These are phyloP conservation scores for Orthonevra nobilis DNA, from an alignment of 2,888 invertebrate genomes.

Conservation along the genomic window DNA sequence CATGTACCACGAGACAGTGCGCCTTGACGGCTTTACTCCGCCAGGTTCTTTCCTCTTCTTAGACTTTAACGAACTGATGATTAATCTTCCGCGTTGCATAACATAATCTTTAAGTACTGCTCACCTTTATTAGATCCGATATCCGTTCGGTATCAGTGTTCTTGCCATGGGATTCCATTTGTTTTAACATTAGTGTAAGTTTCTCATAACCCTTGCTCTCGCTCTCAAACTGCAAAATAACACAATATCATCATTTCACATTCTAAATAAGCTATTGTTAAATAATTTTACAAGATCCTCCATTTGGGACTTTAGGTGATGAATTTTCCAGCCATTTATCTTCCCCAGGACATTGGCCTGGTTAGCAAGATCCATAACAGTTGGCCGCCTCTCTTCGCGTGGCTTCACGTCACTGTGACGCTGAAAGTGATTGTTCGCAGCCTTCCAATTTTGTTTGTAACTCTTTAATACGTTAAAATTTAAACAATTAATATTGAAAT, in stretches of 20 bases:
- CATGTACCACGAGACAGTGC: no score
- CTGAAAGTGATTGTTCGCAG: constrained; percentile 87
- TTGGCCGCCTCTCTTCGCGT: constrained; percentile 91
- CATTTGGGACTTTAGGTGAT: constrained; percentile 95
- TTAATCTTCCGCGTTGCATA: no score
- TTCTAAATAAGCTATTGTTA: no score
- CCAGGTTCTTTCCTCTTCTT: no score
- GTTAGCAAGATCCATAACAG: constrained; percentile 93
- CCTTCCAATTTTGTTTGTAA: constrained; percentile 86
- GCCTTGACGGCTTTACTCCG: no score
- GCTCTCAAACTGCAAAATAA: constrained; percentile 81
- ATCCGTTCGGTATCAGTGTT: constrained; percentile 81
- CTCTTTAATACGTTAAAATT: no score
- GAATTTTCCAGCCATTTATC: constrained; percentile 96
- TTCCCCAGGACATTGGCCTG: constrained; percentile 92
- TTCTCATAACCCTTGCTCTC: constrained; percentile 80
- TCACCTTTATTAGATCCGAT: constrained; percentile 85
- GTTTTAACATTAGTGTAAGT: constrained; percentile 77
- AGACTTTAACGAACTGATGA: no score
- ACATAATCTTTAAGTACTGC: no score
- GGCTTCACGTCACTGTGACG: constrained; percentile 91
- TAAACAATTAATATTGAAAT: no score
- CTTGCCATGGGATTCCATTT: constrained; percentile 81
- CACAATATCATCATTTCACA: no score
- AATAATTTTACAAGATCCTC: constrained; percentile 88